Conservation (phyloP, 2,888 invertebrate species). For the Drosophila nr. medialis region DNA sequence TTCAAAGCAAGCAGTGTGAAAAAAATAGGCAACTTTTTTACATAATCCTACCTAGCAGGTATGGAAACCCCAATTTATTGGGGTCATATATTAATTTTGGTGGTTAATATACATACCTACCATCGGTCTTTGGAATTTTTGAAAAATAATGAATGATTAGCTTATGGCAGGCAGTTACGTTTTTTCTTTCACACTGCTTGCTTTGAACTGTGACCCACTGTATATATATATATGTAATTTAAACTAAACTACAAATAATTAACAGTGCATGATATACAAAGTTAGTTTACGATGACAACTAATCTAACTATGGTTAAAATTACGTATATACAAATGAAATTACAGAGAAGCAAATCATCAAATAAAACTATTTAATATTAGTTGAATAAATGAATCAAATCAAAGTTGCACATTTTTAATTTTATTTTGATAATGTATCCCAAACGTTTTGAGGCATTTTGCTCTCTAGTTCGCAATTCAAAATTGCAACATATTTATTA, state of each 20-base stretch:
- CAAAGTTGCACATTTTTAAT: not conserved
- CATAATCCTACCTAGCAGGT: no score
- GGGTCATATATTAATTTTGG: no score
- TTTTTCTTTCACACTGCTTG: no score
- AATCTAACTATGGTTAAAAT: slow-evolving; percentile 37
- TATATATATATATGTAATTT: slow-evolving; percentile 33
- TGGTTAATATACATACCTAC: no score
- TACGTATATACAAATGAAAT: slow-evolving; percentile 65
- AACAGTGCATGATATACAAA: slow-evolving; percentile 55
- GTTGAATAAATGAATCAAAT: slow-evolving; percentile 61
- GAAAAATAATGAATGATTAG: no score
- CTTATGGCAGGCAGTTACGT: no score
- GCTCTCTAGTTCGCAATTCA: not conserved
- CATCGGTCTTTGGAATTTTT: no score
- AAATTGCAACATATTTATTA: not conserved
- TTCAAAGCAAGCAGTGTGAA: no score
- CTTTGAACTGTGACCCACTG: no score
- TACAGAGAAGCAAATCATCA: slow-evolving; percentile 57
- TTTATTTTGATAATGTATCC: not conserved
- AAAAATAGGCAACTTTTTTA: no score
- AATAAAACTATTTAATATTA: slow-evolving; percentile 74
- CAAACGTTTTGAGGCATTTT: not conserved
- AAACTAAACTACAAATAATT: slow-evolving; percentile 37
- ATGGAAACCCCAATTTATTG: no score
- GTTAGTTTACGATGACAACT: slow-evolving; percentile 32